Percentiles rank a stretch among this genome's conserved stretches.
phyloP scores from a whole-genome alignment of 2,113 vertebrate species.

The Megaleporinus macrocephalus region DNA sequence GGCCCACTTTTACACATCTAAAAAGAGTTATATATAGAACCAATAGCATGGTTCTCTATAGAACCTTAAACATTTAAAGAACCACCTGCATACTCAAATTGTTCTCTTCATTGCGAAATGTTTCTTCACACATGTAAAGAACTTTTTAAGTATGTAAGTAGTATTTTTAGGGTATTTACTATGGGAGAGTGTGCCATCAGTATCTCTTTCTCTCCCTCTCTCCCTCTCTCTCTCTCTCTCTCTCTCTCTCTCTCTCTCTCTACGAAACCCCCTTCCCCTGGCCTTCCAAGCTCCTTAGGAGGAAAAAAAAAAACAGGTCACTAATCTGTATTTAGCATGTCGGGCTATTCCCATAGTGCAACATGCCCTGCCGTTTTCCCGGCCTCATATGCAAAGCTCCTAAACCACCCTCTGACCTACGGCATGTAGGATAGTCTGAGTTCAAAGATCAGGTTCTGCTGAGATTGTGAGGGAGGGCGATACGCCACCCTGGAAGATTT shows the following conservation, averaged over 20 bases:
- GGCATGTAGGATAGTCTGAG: not conserved
- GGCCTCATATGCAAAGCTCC: not conserved
- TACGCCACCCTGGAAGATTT: not conserved
- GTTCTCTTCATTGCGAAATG: too few species aligned
- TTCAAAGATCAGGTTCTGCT: not conserved
- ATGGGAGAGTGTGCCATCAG: too few species aligned
- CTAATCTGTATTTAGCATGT: conserved; percentile 70
- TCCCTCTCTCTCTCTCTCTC: too few species aligned
- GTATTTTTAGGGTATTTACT: too few species aligned
- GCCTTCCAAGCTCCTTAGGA: conserved; percentile 65
- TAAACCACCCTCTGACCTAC: conserved; percentile 16
- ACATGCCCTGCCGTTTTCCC: conserved; percentile 46
- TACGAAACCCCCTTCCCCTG: not conserved
- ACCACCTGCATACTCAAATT: too few species aligned
- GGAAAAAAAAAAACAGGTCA: conserved; percentile 71
- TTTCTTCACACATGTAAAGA: too few species aligned
- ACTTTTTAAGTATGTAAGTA: too few species aligned
- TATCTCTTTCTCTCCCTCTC: too few species aligned
- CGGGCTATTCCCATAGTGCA: conserved; percentile 60
- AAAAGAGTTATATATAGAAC: too few species aligned
- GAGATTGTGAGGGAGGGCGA: not conserved
- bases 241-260: not conserved
- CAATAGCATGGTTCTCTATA: too few species aligned
- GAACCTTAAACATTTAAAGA: too few species aligned
- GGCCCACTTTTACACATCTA: too few species aligned